Base-by-base conservation (phyloP, 1,140 invertebrate genomes). In the Drosophila santomea region DNA sequence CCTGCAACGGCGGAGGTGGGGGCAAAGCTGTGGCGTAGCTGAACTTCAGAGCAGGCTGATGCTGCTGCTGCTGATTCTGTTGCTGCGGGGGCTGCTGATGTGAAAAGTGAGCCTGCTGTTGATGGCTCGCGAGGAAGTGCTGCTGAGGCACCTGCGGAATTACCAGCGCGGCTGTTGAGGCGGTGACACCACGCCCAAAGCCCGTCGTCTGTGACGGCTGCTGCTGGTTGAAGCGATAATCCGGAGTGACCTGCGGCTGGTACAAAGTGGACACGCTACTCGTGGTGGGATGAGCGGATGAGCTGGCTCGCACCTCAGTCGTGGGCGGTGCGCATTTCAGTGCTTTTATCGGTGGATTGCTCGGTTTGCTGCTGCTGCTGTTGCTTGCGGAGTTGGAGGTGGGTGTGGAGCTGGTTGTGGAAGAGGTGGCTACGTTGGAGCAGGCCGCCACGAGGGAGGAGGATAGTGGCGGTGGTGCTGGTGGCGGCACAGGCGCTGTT, bases 1-100 rank as follows among this genome's bases (percentile, higher is more conserved):
- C 91, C 82, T 91, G 91, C 51, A 92, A 48, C 4, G 90, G 88
- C n/a, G 91, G 90, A 45, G 90, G 90, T 45, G 90, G 77, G 12
- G 90, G 91, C 62, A 91, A 58, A 57, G 78, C 48, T 32, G 58
- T 67, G 28, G 81, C 69, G 74, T 91, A 91, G 47, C 78, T 83
- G 48, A 74, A 80, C 57, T 92, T 91, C 12, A 91, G 51, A 48
- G 78, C 62, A 54, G 78, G 62, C 36, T 84, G 86, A 12, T 79
- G 86, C 32, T 75, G 76, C 2, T 56, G 54, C 0, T 72, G 76
- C 2, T 79, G 75, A 7, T 76, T 78, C 35, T 73, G 84, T 20
- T 78, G 78, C n/a, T 73, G 68, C 38, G 57, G 39, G 14, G 72
- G 57, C 38, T 74, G 61, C 39, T 79, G 89, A 57, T 77, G 74